Base-by-base conservation (phyloP, 2,888 invertebrate genomes). In the Tetranychus truncatus region DNA sequence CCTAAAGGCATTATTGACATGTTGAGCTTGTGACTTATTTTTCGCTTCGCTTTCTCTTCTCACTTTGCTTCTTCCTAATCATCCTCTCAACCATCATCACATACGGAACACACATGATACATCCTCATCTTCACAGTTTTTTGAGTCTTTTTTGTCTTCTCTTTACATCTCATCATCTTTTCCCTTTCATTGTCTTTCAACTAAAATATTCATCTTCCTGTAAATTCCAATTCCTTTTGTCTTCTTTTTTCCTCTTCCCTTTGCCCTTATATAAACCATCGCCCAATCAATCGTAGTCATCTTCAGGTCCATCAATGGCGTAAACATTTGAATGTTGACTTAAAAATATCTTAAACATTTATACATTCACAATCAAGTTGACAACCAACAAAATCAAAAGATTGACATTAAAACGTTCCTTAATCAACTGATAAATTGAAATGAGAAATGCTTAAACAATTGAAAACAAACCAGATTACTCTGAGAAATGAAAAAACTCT, bases 121-220 rank as follows among this genome's bases (percentile, higher is more conserved):
- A 69, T 55, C 74, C n/a, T 45, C 34, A 45, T 45, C 24, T 75
- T n/a, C 74, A 34, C 55, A 55, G 9, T 15, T 55, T 55, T 55
- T 15, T 55, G 6, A 9, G 9, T 71, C 46, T 46, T 18, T 55
- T 67, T 65, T 67, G 65, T 66, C 45, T 74, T 76, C 44, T 74
- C 44, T 74, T 72, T 21, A 24, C 77, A 34, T 34, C 34, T 55
- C 55, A 55, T 55, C 55, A 11, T 55, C 15, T 55, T 15, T 55
- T 15, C 15, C 15, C 55, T 15, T 55, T 55, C 55, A 55, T 55
- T 55, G 55, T 55, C 55, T 55, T 55, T 55, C 15, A 15, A 15
- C 55, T 0, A 15, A 9, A 55, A 15, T 55, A 15, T 55, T 55
- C 55, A 55, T 55, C 55, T 55, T 15, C 15, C 46, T 55, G 1